Evolutionary conservation across 2,113 vertebrate species (phyloP).

Genomic region (Zosterops borbonicus): DNA sequence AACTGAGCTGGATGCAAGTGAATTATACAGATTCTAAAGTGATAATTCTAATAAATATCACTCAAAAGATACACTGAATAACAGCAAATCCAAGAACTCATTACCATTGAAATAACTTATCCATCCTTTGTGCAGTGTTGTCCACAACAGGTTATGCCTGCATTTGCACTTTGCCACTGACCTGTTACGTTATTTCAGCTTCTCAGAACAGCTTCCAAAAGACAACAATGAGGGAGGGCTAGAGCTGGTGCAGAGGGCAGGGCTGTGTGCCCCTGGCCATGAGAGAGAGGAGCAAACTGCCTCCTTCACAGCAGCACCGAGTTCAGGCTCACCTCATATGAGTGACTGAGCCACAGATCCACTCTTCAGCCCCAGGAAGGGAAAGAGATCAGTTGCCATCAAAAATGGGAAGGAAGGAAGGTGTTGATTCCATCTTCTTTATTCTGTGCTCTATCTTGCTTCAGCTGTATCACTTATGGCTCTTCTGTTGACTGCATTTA

Average conservation of each 20-base stretch:
- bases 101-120: neutral
- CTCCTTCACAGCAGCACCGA: rapidly evolving
- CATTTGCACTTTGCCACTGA: neutral
- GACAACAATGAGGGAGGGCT: neutral
- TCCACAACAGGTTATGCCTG: neutral
- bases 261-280: rapidly evolving
- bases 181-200: rapidly evolving
- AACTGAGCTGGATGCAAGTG: neutral
- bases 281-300: neutral
- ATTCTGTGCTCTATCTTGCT: neutral
- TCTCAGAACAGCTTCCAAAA: neutral
- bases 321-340: neutral
- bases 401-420: neutral
- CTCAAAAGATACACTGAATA: neutral
- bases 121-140: neutral
- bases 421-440: neutral
- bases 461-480: rapidly evolving
- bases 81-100: neutral
- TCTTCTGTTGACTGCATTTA: neutral
- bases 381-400: neutral
- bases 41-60: neutral
- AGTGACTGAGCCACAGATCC: neutral
- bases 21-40: neutral
- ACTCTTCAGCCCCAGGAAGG: neutral
- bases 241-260: neutral